Evolutionary conservation across 2,113 vertebrate species (phyloP).

Genomic region (Crotalus viridis): DNA sequence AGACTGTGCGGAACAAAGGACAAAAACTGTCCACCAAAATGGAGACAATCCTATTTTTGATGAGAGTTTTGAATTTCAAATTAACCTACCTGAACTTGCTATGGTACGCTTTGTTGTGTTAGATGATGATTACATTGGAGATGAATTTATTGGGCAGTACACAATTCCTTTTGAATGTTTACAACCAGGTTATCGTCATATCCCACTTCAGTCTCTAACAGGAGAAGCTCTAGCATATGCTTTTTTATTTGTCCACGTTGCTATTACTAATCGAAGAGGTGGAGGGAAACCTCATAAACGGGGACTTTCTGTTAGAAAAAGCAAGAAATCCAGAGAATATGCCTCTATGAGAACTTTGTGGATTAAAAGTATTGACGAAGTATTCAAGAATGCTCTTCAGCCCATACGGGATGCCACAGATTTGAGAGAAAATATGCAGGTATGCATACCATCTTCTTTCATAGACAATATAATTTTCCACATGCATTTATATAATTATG

Average conservation of each 20-base stretch:
- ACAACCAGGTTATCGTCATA: conserved; percentile 92
- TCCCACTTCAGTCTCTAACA: conserved; percentile 90
- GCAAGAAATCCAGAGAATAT: conserved; percentile 90
- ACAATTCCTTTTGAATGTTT: conserved; percentile 97
- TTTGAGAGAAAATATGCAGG: conserved; percentile 98
- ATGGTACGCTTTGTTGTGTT: conserved; percentile 97
- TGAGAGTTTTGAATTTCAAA: conserved; percentile 97
- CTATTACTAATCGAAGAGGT: conserved; percentile 95
- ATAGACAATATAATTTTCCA: background rate
- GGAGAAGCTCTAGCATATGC: conserved; percentile 88
- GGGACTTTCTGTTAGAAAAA: conserved; percentile 93
- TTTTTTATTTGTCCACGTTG: conserved; percentile 94
- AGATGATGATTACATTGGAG: conserved; percentile 96
- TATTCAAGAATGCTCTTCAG: conserved; percentile 90
- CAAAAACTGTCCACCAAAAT: conserved; percentile 94
- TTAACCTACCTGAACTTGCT: conserved; percentile 94
- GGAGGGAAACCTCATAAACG: conserved; percentile 96
- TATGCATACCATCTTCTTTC: conserved; percentile 55
- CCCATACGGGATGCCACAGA: conserved; percentile 93
- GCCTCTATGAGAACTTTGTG: conserved; percentile 90
- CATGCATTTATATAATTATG: background rate
- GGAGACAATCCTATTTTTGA: conserved; percentile 96
- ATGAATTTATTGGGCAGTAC: conserved; percentile 96
- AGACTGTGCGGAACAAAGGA: conserved; percentile 94
- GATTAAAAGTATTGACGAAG: conserved; percentile 92